Base-by-base conservation (phyloP, 2,113 vertebrate genomes). In the Hippocampus mohnikei region DNA sequence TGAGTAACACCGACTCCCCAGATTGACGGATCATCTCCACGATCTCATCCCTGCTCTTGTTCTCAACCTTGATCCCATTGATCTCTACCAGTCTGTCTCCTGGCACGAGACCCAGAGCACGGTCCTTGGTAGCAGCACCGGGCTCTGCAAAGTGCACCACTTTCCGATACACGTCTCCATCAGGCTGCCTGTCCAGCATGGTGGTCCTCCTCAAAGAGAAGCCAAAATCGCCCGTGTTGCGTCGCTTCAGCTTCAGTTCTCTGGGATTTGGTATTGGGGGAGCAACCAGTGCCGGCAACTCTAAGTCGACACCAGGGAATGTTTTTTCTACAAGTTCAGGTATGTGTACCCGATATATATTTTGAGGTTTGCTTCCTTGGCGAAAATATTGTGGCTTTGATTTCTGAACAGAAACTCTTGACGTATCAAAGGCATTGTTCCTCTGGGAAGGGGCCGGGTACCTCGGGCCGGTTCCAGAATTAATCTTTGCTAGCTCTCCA, bases 21-120 rank as follows among this genome's bases (percentile, higher is more conserved):
- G 96, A 98, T 80, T 96, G 96, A 73, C 95, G 95, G 88, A 99
- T 99, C 96, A 96, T 98, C 90, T 98, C 97, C 87, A 99, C 97
- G 0, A 99, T 98, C 90, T 99, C 97, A 5, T 99, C 96, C 68
- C 97, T 91, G 84, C 84, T 95, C 79, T 94, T 96, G 79, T 42
- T 96, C 87, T 98, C 96, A 91, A 98, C 97, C 0, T 98, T 97
- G 52, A 88, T 70, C 8, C 95, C 94, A 0, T 99, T 99, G 89
- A 98, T 98, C 88, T 98, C 97, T 71, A 98, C 95, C 72, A 99
- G 85, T 3, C 95, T 93, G 81, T 99, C 96, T 0, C 97, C 97
- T 0, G 97, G 97, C 75, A 97, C 95, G 88, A 99, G 85, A 1
- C 96, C 96, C 75, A 98, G 74, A 0, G 93, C 93, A 80, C 93